Evolutionary conservation across 2,797 vertebrate species (phyloP).

Genomic region (Oryzias dopingdopingensis): DNA sequence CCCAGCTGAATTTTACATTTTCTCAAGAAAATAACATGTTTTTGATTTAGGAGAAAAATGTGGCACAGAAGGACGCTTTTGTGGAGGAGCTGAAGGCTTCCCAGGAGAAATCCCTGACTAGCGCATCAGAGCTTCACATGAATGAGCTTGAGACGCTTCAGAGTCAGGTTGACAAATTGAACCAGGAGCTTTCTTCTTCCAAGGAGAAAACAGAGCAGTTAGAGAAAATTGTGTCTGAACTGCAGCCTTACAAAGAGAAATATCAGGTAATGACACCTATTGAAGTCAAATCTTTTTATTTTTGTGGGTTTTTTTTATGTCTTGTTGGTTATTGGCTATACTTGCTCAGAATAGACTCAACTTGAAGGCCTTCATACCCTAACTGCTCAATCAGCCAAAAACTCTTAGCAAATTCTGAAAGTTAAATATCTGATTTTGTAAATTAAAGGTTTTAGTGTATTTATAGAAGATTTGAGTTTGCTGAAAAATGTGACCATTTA

Average conservation of each 20-base stretch:
- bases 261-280: slow-evolving; percentile 74
- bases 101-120: slow-evolving; percentile 75
- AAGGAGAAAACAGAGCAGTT: slow-evolving; percentile 73
- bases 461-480: too few species aligned
- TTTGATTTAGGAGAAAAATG: slow-evolving; percentile 77
- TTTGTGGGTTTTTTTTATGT: background rate
- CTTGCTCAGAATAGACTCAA: too few species aligned
- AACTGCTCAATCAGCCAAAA: too few species aligned
- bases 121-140: slow-evolving; percentile 72
- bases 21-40: background rate
- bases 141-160: slow-evolving; percentile 72
- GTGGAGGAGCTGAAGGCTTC: slow-evolving; percentile 77
- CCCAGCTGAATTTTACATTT: too few species aligned
- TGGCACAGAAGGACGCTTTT: slow-evolving; percentile 69
- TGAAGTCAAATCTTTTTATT: background rate
- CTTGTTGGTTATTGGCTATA: background rate
- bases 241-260: slow-evolving; percentile 82
- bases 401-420: too few species aligned
- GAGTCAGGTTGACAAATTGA: slow-evolving; percentile 65
- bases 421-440: too few species aligned
- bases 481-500: too few species aligned
- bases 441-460: too few species aligned
- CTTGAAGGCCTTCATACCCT: too few species aligned
- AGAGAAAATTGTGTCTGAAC: slow-evolving; percentile 76
- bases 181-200: slow-evolving; percentile 72